Evolutionary conservation across 2,113 vertebrate genomes (phyloP).

Genomic region (Eulemur rufifrons): DNA sequence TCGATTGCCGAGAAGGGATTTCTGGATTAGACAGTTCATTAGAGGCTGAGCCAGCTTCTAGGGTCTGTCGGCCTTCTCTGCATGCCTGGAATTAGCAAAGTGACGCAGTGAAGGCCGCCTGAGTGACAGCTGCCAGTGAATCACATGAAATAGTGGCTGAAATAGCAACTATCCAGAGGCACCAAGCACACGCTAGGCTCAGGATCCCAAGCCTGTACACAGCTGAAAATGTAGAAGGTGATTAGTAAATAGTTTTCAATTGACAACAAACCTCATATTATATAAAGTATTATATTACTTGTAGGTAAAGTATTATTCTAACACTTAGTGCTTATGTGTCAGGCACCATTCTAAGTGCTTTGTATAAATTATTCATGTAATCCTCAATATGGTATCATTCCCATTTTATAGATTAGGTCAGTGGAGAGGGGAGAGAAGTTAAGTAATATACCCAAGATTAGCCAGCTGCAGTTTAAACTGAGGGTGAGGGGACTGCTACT

Average conservation of each 20-base stretch:
- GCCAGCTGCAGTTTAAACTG: neutral
- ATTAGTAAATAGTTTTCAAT: no score
- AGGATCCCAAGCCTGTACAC: neutral
- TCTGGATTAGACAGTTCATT: constrained; percentile 58
- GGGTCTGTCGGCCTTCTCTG: neutral
- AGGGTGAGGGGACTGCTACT: neutral
- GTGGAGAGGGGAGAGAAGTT: neutral
- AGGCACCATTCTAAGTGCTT: neutral
- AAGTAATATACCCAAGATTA: neutral
- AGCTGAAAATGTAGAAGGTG: neutral
- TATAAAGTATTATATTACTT: neutral
- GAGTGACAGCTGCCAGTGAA: constrained; percentile 1
- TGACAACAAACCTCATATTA: no score
- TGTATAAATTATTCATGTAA: neutral
- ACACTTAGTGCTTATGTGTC: neutral
- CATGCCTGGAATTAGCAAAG: neutral
- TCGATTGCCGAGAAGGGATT: neutral
- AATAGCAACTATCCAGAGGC: neutral
- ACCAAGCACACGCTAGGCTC: neutral
- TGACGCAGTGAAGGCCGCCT: neutral
- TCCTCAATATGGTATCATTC: neutral
- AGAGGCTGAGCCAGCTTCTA: neutral
- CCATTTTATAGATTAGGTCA: neutral
- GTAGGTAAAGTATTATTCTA: neutral
- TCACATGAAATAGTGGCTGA: neutral